These are phyloP conservation scores for Actinostola sp. DNA, from an alignment of 92 coral and sea anemone species.

Conservation along the genomic window DNA sequence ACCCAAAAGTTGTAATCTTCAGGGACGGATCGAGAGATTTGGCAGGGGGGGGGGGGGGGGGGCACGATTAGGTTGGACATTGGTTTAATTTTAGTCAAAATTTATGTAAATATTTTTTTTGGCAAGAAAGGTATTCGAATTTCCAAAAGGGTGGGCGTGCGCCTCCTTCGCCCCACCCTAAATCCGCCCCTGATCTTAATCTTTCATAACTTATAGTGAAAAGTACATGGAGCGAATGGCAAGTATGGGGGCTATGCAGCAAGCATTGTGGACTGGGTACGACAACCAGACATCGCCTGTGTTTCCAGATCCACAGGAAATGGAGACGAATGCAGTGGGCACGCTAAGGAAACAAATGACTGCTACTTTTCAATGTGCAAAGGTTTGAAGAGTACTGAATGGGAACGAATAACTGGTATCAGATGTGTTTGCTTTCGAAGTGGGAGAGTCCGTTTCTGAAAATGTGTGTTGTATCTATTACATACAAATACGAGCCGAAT, in stretches of 20 bases:
- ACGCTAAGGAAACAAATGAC: background rate
- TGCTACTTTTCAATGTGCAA: background rate
- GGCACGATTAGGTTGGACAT: no score
- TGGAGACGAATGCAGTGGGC: background rate
- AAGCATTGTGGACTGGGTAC: constrained; percentile 18
- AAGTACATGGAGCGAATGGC: constrained; percentile 15
- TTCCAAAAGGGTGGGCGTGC: background rate
- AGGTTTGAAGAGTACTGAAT: background rate
- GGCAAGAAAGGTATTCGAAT: no score
- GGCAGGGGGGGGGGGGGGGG: no score
- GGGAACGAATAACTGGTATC: no score
- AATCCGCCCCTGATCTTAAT: background rate
- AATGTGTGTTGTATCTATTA: no score
- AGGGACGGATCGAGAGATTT: no score
- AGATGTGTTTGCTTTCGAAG: no score
- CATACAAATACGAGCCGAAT: no score
- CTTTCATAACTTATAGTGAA: background rate
- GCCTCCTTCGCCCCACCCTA: background rate
- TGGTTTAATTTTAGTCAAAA: no score
- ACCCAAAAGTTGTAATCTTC: no score
- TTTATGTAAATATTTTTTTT: no score
- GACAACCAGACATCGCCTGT: constrained; percentile 2
- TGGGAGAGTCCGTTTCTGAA: no score
- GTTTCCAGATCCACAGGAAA: background rate
- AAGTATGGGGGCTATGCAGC: constrained; percentile 10